Evolutionary conservation across 1,140 invertebrate species (phyloP).

Genomic region (Eupristina koningsbergeri): DNA sequence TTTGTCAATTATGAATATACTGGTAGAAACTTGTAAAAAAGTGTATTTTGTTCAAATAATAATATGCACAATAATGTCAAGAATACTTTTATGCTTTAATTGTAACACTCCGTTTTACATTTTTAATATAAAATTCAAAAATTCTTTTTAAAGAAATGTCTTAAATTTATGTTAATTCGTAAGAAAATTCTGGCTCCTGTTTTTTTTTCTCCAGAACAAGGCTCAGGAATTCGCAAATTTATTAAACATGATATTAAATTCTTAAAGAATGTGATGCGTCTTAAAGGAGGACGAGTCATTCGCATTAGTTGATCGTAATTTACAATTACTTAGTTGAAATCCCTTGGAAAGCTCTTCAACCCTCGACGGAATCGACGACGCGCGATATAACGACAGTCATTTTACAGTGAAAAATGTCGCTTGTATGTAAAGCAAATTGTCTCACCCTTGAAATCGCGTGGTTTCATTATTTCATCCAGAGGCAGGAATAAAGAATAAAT

Average conservation of each 20-base stretch:
- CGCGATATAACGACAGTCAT: not conserved
- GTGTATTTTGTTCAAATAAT: too few relatives aligned
- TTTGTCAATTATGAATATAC: too few relatives aligned
- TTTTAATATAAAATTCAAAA: too few relatives aligned
- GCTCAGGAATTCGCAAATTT: not conserved
- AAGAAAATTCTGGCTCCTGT: too few relatives aligned
- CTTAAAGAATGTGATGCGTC: not conserved
- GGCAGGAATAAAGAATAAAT: constrained; percentile 3
- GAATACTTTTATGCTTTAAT: too few relatives aligned
- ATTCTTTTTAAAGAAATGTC: too few relatives aligned
- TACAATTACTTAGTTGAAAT: constrained; percentile 46
- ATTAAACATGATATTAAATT: constrained; percentile 26
- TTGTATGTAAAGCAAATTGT: constrained; percentile 63
- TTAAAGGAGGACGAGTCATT: constrained; percentile 25
- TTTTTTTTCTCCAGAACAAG: too few relatives aligned
- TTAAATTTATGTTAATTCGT: too few relatives aligned
- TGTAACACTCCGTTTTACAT: too few relatives aligned
- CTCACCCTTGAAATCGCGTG: constrained; percentile 46
- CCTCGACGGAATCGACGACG: not conserved
- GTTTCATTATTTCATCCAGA: constrained; percentile 61
- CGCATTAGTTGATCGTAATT: constrained; percentile 47
- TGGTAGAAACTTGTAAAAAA: too few relatives aligned
- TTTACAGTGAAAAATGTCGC: constrained; percentile 59
- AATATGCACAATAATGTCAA: too few relatives aligned
- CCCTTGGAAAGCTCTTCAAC: constrained; percentile 29